Percentiles rank a stretch among this genome's conserved stretches.
Conservation (phyloP, 2,113 vertebrate genomes). For the Cricetomys ansorgei region DNA sequence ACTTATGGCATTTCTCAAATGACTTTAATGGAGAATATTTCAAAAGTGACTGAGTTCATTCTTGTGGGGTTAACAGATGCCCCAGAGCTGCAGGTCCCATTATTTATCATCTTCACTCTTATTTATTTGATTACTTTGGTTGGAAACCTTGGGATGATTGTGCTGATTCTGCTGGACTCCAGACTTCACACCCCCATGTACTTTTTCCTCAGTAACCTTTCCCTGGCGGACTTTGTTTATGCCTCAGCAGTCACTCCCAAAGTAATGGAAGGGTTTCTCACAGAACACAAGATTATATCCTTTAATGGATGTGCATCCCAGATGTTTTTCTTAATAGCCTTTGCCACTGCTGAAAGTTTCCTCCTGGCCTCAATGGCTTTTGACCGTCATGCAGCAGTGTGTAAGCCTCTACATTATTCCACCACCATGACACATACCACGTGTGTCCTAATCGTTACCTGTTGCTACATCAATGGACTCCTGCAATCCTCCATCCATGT, state of each 20-base stretch:
- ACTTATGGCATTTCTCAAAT: not conserved
- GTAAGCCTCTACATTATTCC: not conserved
- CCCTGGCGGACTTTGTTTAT: too few relatives aligned
- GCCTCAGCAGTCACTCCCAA: conserved; percentile 63
- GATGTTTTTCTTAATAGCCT: conserved; percentile 74
- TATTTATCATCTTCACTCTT: conserved; percentile 46
- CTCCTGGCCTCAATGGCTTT: conserved; percentile 70
- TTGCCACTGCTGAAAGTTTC: conserved; percentile 56
- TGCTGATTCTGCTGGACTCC: too few relatives aligned
- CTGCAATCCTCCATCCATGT: not conserved
- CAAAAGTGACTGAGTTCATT: conserved; percentile 62
- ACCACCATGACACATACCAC: not conserved
- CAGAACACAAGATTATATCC: conserved; percentile 46
- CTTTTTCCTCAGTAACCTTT: too few relatives aligned
- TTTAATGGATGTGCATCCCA: conserved; percentile 58
- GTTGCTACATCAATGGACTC: not conserved
- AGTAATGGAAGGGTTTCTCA: conserved; percentile 28
- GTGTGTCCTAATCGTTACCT: not conserved
- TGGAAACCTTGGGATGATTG: conserved; percentile 57
- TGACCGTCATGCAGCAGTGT: not conserved
- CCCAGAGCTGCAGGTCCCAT: conserved; percentile 20
- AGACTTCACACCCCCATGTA: too few relatives aligned
- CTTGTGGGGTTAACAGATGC: conserved; percentile 58
- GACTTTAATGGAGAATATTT: conserved; percentile 55
- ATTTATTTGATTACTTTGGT: conserved; percentile 34